A percentile compares a stretch with the other conserved stretches of the same genome.
These are phyloP conservation scores for Hydrotaea diabolus DNA, from an alignment of 2,888 invertebrate genomes.

Conservation along the genomic window DNA sequence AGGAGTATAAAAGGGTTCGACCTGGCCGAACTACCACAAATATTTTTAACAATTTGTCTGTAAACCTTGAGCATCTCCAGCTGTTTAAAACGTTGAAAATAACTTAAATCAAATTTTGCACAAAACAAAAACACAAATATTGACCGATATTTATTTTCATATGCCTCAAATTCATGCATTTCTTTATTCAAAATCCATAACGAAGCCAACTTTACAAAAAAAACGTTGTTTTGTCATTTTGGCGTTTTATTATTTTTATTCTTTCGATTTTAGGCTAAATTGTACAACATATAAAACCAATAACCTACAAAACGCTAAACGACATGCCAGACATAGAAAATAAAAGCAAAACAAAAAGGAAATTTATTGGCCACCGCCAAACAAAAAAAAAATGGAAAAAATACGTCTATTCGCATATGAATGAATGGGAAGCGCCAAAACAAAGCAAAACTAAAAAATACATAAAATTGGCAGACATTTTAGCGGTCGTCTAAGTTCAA, in stretches of 20 bases:
- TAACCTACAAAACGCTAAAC: slow-evolving; percentile 55
- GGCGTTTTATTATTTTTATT: not conserved
- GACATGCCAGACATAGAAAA: slow-evolving; percentile 3
- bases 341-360: not conserved
- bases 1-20: no score
- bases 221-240: not conserved
- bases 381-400: slow-evolving; percentile 13
- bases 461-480: slow-evolving; percentile 32
- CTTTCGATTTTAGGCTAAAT: slow-evolving; percentile 22
- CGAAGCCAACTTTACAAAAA: slow-evolving; percentile 21
- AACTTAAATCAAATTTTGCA: no score
- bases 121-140: no score
- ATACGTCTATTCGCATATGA: not conserved
- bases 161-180: not conserved
- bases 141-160: no score
- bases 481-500: slow-evolving; percentile 58
- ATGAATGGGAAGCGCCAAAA: not conserved
- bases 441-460: no score
- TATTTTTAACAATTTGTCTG: no score
- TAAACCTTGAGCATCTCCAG: no score
- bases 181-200: not conserved
- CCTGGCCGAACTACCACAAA: no score
- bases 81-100: no score
- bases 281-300: slow-evolving; percentile 62
- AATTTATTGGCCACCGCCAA: slow-evolving; percentile 61